phyloP scores from a whole-genome alignment of 2,888 invertebrate genomes.

The Oxycera nigricornis region DNA sequence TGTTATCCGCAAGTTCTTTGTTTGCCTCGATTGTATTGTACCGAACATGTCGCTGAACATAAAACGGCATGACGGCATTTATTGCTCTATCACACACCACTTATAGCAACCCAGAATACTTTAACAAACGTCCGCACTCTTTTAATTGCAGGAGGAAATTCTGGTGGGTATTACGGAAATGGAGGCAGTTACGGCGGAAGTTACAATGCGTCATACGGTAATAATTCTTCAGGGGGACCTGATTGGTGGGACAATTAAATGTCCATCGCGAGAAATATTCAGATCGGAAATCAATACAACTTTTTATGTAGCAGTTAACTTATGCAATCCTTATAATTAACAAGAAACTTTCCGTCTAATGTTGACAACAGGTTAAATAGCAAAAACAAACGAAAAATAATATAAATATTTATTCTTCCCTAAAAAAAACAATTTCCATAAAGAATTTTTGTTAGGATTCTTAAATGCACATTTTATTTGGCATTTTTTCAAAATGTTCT shows the following conservation, averaged over 20 bases:
- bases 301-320: slow-evolving; percentile 35
- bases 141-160: slow-evolving; percentile 55
- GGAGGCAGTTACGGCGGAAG: slow-evolving; percentile 65
- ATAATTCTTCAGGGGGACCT: slow-evolving; percentile 60
- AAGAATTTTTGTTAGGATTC: slow-evolving; percentile 42
- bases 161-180: slow-evolving; percentile 56
- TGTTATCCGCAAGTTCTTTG: too few species aligned
- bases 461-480: slow-evolving; percentile 44
- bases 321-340: slow-evolving; percentile 34
- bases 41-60: too few species aligned
- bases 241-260: slow-evolving; percentile 64
- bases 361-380: slow-evolving; percentile 36
- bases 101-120: too few species aligned
- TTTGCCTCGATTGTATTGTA: too few species aligned
- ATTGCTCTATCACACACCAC: too few species aligned
- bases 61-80: too few species aligned
- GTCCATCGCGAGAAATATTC: neutral
- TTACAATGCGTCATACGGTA: slow-evolving; percentile 61
- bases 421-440: slow-evolving; percentile 25
- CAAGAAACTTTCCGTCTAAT: slow-evolving; percentile 38
- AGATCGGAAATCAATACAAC: slow-evolving; percentile 26
- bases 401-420: slow-evolving; percentile 35
- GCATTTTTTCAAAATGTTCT: slow-evolving; percentile 43
- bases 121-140: too few species aligned
- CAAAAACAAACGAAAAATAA: slow-evolving; percentile 27